Base-by-base conservation (phyloP, 2,113 vertebrate genomes). In the Halichoerus grypus region DNA sequence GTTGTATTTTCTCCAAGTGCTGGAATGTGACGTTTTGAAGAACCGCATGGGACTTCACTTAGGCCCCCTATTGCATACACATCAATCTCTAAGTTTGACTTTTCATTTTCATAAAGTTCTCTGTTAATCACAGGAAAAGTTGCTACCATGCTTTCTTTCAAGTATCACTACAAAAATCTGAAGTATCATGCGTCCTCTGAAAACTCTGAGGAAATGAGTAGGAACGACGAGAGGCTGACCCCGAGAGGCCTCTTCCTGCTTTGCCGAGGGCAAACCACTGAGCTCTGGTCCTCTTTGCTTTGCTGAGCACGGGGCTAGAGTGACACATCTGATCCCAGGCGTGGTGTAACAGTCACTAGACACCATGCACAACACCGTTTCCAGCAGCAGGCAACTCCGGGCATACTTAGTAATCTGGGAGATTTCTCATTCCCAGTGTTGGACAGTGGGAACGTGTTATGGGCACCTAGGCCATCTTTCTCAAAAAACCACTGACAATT, bases 351-450 rank as follows among this genome's bases (percentile, higher is more conserved):
- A 96, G 97, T 95, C 92, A 96, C 81, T 57, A 90, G 79, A 92
- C 89, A 85, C 92, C 83, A 91, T 77, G 92, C 46, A 76, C 94
- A 94, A 84, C 55, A 86, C 95, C 83, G 95, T 97, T 97, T 98
- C 92, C 95, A 88, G 86, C 33, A 74, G 65, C 49, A 91, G 61
- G 59, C 65, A 72, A 89, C 85, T 0, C 65, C 53, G 71, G 87
- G 77, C 49, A 74, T 46, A 46, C 46, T 96, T 92, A 91, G 69
- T 85, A 93, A 94, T 67, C 31, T 97, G 76, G 53, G 81, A 65
- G 94, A 93, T 67, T 96, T 94, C 94, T 91, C 79, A 96, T 81
- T 26, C 46, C 31, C 33, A 76, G 46, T 49, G 36, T 84, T 0
- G 42, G 97, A 97, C 12, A 97, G 91, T 51, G 88, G 96, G 81